Percentiles rank a stretch among this genome's conserved stretches.
These are phyloP conservation scores for Brachyhypopomus gauderio DNA, from an alignment of 2,113 vertebrate species.

Conservation along the genomic window DNA sequence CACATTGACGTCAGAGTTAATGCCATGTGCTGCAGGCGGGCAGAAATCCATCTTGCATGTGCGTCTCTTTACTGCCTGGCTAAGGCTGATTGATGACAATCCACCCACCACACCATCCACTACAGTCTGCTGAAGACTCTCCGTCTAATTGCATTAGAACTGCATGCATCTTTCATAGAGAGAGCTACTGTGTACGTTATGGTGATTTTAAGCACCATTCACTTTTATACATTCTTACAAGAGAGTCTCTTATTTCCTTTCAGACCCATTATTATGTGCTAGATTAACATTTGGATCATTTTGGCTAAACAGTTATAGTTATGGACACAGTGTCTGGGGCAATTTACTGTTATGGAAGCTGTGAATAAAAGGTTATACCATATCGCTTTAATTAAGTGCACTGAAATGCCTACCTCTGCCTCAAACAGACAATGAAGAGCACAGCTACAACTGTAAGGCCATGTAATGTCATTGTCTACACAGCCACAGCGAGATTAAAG, in stretches of 20 bases:
- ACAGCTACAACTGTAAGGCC: background rate
- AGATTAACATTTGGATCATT: constrained; percentile 5
- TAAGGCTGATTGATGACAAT: constrained; percentile 51
- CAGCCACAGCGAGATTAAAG: background rate
- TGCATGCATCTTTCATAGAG: background rate
- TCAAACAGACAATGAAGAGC: background rate
- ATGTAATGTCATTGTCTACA: background rate
- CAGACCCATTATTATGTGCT: background rate
- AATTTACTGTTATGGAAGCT: background rate
- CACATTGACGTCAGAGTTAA: constrained; percentile 55
- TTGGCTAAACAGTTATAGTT: constrained; percentile 37
- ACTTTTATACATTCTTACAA: constrained; percentile 18
- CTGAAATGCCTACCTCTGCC: background rate
- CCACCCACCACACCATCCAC: constrained; percentile 30
- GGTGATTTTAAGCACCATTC: constrained; percentile 24
- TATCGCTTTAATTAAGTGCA: background rate
- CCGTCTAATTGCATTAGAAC: constrained; percentile 27
- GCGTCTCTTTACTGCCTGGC: constrained; percentile 29
- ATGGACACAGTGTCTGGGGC: too few relatives aligned
- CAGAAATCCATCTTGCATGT: constrained; percentile 21
- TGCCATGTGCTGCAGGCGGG: constrained; percentile 40
- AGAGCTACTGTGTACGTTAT: background rate
- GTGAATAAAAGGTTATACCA: background rate
- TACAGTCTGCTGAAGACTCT: constrained; percentile 37
- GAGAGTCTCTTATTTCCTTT: constrained; percentile 25